Evolutionary conservation across 1,140 invertebrate genomes (phyloP).

Genomic region (Drosophila murphyi): DNA sequence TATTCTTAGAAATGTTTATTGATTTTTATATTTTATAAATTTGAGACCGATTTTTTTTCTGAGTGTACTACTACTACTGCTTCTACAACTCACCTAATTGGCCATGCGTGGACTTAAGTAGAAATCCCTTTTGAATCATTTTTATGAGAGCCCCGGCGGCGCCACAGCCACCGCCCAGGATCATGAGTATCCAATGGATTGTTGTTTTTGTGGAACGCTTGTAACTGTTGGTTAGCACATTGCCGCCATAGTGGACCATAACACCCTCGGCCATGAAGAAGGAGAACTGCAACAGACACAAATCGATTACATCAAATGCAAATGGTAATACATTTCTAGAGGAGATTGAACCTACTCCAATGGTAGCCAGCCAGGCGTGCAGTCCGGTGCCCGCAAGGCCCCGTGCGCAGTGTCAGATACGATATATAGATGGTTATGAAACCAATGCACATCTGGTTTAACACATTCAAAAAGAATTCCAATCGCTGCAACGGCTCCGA

Average conservation of each 20-base stretch:
- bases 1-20: neutral
- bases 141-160: constrained; percentile 71
- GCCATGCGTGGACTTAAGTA: constrained; percentile 62
- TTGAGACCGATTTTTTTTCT: no score
- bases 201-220: constrained; percentile 73
- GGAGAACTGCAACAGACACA: constrained; percentile 56
- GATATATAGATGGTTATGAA: constrained; percentile 81
- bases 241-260: constrained; percentile 76
- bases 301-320: neutral
- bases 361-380: constrained; percentile 78
- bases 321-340: neutral
- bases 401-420: constrained; percentile 65
- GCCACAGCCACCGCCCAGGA: constrained; percentile 70
- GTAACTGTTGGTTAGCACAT: constrained; percentile 69
- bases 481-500: constrained; percentile 40
- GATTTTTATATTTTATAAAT: no score
- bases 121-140: constrained; percentile 69
- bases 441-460: constrained; percentile 81
- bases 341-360: constrained; percentile 65
- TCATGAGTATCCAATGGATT: constrained; percentile 78
- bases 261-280: constrained; percentile 82
- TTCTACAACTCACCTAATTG: constrained; percentile 63
- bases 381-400: constrained; percentile 52
- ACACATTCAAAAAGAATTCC: constrained; percentile 68
- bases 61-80: no score